Conservation (phyloP, 2,797 vertebrate species). For the Tadarida brasiliensis region DNA sequence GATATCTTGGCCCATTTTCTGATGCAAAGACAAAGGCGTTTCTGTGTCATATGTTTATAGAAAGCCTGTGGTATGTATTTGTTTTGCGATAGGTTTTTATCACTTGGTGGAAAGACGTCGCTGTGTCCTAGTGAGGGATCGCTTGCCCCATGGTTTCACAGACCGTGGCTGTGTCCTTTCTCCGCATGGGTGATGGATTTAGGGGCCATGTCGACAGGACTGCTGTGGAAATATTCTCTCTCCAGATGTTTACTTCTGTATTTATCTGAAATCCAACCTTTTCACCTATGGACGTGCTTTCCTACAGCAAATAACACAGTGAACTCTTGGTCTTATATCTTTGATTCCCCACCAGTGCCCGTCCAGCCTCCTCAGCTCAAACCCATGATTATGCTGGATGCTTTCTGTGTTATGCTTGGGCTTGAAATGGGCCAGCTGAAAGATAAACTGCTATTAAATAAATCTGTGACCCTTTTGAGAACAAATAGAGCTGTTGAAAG, state of each 20-base stretch:
- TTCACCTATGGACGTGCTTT: neutral
- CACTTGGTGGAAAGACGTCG: slow-evolving; percentile 2
- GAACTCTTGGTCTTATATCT: neutral
- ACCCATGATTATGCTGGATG: neutral
- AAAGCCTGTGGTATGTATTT: neutral
- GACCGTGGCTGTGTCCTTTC: neutral
- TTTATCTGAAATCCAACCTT: slow-evolving; percentile 22
- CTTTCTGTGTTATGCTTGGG: slow-evolving; percentile 30
- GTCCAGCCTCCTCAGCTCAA: neutral
- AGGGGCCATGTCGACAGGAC: neutral
- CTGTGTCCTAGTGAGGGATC: neutral
- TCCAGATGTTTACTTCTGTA: neutral
- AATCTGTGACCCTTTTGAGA: slow-evolving; percentile 64
- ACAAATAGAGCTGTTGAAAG: slow-evolving; percentile 69
- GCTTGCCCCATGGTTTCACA: neutral
- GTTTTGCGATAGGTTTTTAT: slow-evolving; percentile 58
- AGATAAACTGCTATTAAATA: slow-evolving; percentile 60
- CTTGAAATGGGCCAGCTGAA: slow-evolving; percentile 42
- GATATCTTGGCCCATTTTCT: neutral
- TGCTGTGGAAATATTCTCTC: neutral
- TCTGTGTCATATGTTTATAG: neutral
- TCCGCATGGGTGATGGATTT: neutral
- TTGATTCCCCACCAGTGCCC: neutral
- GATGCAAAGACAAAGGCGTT: neutral
- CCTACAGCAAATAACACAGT: neutral